A percentile compares a stretch with the other conserved stretches of the same genome.
Conservation (phyloP, 2,113 vertebrate genomes). For the Toxotes jaculatrix region DNA sequence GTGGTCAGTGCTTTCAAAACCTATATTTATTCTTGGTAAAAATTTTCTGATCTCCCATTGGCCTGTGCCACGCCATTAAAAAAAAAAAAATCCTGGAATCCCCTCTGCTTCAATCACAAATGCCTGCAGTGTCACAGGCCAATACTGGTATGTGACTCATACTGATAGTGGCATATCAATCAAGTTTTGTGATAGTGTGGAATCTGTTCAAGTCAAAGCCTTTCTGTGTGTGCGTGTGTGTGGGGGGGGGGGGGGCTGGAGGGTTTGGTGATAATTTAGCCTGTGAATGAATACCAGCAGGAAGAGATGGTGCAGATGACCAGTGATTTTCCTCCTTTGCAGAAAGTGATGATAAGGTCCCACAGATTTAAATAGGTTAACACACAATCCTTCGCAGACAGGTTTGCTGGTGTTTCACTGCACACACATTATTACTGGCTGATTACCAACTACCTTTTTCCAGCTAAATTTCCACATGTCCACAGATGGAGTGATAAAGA, state of each 20-base stretch:
- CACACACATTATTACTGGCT: slow-evolving; percentile 51
- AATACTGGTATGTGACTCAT: slow-evolving; percentile 42
- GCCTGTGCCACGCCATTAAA: no score
- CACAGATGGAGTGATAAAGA: slow-evolving; percentile 49
- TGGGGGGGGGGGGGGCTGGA: background rate
- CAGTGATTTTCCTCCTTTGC: slow-evolving; percentile 37
- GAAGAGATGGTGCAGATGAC: slow-evolving; percentile 58
- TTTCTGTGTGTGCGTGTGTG: background rate
- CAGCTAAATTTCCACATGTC: slow-evolving; percentile 51
- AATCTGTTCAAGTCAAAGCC: slow-evolving; percentile 35
- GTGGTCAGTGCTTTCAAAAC: no score
- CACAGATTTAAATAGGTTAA: slow-evolving; percentile 60
- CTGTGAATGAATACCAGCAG: slow-evolving; percentile 67
- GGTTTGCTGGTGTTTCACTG: slow-evolving; percentile 26
- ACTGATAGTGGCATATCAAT: slow-evolving; percentile 56
- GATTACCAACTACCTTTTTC: slow-evolving; percentile 54
- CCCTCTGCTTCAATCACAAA: no score
- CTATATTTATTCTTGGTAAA: no score
- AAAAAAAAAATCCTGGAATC: no score
- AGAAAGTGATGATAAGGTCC: slow-evolving; percentile 53
- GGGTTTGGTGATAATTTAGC: slow-evolving; percentile 34
- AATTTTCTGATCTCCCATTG: no score
- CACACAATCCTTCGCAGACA: slow-evolving; percentile 23
- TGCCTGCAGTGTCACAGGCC: slow-evolving; percentile 44
- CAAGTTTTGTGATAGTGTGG: slow-evolving; percentile 44